Percentiles rank a stretch among this genome's conserved stretches.
Evolutionary conservation across 2,888 invertebrate genomes (phyloP).

Genomic region (Acronicta psi): DNA sequence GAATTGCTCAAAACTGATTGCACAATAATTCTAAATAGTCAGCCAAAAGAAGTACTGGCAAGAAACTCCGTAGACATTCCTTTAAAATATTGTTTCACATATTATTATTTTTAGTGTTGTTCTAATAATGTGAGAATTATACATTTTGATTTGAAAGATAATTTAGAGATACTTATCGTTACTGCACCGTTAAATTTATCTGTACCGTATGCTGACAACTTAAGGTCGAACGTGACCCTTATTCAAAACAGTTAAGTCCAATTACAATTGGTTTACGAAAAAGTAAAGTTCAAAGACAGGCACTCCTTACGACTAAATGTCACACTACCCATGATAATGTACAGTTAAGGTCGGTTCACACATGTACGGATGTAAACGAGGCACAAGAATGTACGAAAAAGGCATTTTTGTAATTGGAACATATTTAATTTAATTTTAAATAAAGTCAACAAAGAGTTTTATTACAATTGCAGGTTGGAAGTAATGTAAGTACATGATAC

Average conservation of each 20-base stretch:
- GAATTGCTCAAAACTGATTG: too few relatives aligned
- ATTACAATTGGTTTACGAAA: conserved; percentile 58
- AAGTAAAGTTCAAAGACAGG: conserved; percentile 68
- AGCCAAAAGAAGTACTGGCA: too few relatives aligned
- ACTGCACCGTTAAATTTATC: conserved; percentile 11
- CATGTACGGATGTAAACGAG: conserved; percentile 18
- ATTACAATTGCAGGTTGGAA: background rate
- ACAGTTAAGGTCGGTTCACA: conserved; percentile 44
- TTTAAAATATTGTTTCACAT: too few relatives aligned
- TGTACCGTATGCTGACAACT: conserved; percentile 22
- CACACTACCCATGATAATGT: conserved; percentile 34
- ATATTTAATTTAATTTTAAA: conserved; percentile 5
- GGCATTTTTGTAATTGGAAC: conserved; percentile 1
- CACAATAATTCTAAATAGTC: too few relatives aligned
- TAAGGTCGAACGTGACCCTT: conserved; percentile 44
- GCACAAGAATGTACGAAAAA: conserved; percentile 9
- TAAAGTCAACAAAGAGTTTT: background rate
- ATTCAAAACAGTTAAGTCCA: conserved; percentile 46
- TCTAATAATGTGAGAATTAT: too few relatives aligned
- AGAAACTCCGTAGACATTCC: too few relatives aligned
- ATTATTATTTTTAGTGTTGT: too few relatives aligned
- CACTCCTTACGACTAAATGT: conserved; percentile 56
- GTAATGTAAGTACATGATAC: too few relatives aligned
- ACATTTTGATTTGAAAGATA: too few relatives aligned
- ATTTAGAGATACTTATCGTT: conserved; percentile 18